phyloP scores from a whole-genome alignment of 2,888 invertebrate species.

The Timandra comae region DNA sequence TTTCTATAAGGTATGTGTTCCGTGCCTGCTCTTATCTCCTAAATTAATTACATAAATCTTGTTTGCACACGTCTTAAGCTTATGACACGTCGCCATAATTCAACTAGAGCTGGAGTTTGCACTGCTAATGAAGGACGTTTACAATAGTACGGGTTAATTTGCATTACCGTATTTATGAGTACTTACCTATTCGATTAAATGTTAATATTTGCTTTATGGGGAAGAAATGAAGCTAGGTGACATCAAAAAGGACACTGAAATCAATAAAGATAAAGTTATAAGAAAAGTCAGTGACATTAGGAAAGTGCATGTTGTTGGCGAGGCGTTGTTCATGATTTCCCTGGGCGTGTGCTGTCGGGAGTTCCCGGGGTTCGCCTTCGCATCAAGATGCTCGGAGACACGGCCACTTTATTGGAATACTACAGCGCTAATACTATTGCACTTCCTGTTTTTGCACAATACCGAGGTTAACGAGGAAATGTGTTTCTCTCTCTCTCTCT shows the following conservation, averaged over 20 bases:
- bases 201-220: too few relatives aligned
- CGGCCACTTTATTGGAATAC: slow-evolving; percentile 40
- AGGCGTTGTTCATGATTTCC: slow-evolving; percentile 60
- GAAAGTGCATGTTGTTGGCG: slow-evolving; percentile 10
- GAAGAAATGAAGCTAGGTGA: not conserved
- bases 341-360: slow-evolving; percentile 51
- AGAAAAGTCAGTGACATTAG: slow-evolving; percentile 7
- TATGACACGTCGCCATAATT: slow-evolving; percentile 71
- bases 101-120: slow-evolving; percentile 61
- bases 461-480: too few relatives aligned
- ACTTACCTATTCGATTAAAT: too few relatives aligned
- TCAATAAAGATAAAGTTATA: too few relatives aligned
- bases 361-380: slow-evolving; percentile 34
- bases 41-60: slow-evolving; percentile 78
- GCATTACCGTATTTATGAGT: slow-evolving; percentile 14
- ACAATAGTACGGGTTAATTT: slow-evolving; percentile 34
- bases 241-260: not conserved
- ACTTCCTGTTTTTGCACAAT: too few relatives aligned
- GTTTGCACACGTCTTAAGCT: slow-evolving; percentile 75
- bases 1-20: slow-evolving; percentile 55
- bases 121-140: slow-evolving; percentile 68
- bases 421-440: slow-evolving; percentile 22
- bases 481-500: too few relatives aligned
- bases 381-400: slow-evolving; percentile 24
- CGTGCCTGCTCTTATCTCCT: slow-evolving; percentile 69